Evolutionary conservation across 2,113 vertebrate species (phyloP).

Genomic region (Vanacampus margaritifer): DNA sequence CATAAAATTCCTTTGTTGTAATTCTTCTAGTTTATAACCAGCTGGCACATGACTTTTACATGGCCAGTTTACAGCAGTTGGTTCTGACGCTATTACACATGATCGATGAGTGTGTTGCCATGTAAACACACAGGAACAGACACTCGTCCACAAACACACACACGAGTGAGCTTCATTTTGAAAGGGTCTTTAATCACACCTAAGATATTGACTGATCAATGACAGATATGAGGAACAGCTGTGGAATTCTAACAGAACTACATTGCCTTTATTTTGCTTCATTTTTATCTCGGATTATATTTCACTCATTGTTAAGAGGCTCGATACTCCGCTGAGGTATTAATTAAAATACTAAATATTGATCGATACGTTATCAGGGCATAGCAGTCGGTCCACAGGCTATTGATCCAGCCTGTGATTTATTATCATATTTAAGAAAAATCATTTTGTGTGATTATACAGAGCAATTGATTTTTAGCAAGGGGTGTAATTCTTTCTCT

Average conservation of each 20-base stretch:
- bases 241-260: constrained; percentile 77
- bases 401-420: constrained; percentile 98
- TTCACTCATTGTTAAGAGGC: constrained; percentile 86
- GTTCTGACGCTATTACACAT: constrained; percentile 26
- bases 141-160: constrained; percentile 48
- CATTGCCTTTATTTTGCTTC: constrained; percentile 53
- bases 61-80: constrained; percentile 33
- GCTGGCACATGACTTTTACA: constrained; percentile 12
- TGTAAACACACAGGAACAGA: constrained; percentile 45
- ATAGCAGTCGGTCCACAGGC: constrained; percentile 89
- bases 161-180: constrained; percentile 68
- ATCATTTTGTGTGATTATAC: constrained; percentile 99
- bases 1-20: constrained; percentile 1
- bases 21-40: neutral
- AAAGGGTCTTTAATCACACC: constrained; percentile 83
- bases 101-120: constrained; percentile 48
- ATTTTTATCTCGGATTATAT: constrained; percentile 96
- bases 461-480: constrained; percentile 91
- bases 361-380: constrained; percentile 99
- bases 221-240: constrained; percentile 90
- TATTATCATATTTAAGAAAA: constrained; percentile 99
- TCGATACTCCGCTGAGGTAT: constrained; percentile 80
- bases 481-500: constrained; percentile 85
- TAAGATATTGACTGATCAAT: constrained; percentile 81
- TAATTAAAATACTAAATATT: constrained; percentile 99